These are phyloP conservation scores for Oxytorus armatus DNA, from an alignment of 2,888 invertebrate genomes.

Conservation along the genomic window DNA sequence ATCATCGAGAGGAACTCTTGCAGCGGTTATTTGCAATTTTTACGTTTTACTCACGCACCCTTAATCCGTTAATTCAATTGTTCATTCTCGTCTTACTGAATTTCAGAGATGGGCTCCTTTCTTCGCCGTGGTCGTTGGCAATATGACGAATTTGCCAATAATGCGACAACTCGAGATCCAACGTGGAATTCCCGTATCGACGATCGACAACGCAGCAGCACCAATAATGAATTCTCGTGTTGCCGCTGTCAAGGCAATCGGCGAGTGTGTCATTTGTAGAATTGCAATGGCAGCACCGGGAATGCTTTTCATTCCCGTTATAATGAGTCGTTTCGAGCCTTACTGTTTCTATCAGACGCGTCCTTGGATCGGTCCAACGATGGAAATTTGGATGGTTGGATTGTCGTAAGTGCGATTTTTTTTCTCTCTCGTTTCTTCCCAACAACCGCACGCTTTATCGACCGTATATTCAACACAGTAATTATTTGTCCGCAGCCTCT, in stretches of 20 bases:
- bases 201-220: conserved; percentile 49
- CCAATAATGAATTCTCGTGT: conserved; percentile 71
- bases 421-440: background rate
- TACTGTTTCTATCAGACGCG: conserved; percentile 70
- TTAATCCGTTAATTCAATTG: background rate
- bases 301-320: conserved; percentile 71
- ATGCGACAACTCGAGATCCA: conserved; percentile 71
- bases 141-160: conserved; percentile 72
- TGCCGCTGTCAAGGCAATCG: conserved; percentile 71
- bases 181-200: conserved; percentile 67
- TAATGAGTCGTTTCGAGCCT: conserved; percentile 62
- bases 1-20: conserved; percentile 58
- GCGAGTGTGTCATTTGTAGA: conserved; percentile 70
- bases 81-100: background rate
- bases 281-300: conserved; percentile 72
- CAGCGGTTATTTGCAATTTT: conserved; percentile 61
- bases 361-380: conserved; percentile 65
- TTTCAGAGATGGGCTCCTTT: conserved; percentile 71
- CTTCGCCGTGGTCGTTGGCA: conserved; percentile 70
- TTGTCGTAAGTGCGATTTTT: conserved; percentile 34
- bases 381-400: conserved; percentile 64
- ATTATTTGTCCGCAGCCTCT: conserved; percentile 60
- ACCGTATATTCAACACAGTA: background rate
- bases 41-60: too few species aligned
- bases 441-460: background rate